Conservation (phyloP, 2,113 vertebrate species). For the Oophaga pumilio region DNA sequence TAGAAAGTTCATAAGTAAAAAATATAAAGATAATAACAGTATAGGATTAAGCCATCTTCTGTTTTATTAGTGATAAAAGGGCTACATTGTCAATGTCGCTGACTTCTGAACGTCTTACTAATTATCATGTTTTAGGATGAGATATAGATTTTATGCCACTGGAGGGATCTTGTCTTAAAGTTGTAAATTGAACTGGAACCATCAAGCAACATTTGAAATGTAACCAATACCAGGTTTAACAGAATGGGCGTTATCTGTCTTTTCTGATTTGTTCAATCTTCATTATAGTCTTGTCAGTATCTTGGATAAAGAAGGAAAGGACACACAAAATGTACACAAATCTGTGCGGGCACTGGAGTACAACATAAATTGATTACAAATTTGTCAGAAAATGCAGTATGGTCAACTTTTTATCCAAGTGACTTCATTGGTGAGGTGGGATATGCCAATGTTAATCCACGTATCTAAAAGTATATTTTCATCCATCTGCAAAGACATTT, state of each 20-base stretch:
- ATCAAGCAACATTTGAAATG: slow-evolving; percentile 54
- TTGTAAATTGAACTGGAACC: slow-evolving; percentile 54
- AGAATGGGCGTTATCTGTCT: slow-evolving; percentile 49
- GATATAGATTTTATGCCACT: slow-evolving; percentile 57
- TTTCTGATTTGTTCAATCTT: slow-evolving; percentile 42
- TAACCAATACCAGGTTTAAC: slow-evolving; percentile 44
- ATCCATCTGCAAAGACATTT: background rate
- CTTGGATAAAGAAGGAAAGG: slow-evolving; percentile 3
- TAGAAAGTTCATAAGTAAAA: background rate
- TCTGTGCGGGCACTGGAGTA: background rate
- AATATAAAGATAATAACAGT: background rate
- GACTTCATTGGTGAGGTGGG: background rate
- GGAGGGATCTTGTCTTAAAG: slow-evolving; percentile 24
- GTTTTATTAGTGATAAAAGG: background rate
- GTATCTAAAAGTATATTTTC: background rate
- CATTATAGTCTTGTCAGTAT: slow-evolving; percentile 17
- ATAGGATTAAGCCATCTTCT: background rate
- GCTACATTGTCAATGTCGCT: slow-evolving; percentile 1
- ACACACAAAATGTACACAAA: background rate
- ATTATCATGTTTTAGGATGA: slow-evolving; percentile 54
- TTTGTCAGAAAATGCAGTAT: too few species aligned
- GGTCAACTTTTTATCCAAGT: background rate
- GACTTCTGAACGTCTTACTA: slow-evolving; percentile 35
- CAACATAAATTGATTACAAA: background rate
- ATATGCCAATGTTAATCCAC: background rate